Evolutionary conservation across 1,140 invertebrate genomes (phyloP).

Genomic region (Asobara japonica): DNA sequence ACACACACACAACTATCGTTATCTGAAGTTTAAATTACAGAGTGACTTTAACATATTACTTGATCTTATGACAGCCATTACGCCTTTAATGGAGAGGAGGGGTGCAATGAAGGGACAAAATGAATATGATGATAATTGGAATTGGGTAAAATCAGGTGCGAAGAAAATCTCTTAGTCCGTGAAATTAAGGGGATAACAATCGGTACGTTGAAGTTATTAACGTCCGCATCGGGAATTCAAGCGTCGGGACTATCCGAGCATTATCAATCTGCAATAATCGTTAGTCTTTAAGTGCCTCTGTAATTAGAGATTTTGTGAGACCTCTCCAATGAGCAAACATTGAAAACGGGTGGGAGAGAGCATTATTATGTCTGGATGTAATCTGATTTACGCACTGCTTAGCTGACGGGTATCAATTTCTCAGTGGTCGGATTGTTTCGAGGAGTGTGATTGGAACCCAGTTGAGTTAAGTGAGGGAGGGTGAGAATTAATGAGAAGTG

Average conservation of each 20-base stretch:
- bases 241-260: conserved; percentile 45
- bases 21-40: no score
- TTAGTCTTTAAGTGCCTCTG: conserved; percentile 54
- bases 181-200: conserved; percentile 23
- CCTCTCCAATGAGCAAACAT: conserved; percentile 12
- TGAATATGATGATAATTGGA: no score
- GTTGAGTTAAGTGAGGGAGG: no score
- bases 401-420: not conserved
- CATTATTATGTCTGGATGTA: not conserved
- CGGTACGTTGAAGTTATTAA: conserved; percentile 51
- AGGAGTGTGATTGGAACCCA: no score
- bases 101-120: no score
- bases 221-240: conserved; percentile 53
- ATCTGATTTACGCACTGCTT: not conserved
- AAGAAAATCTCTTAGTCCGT: not conserved
- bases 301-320: conserved; percentile 36
- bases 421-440: no score
- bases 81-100: no score
- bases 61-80: no score
- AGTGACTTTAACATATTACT: no score
- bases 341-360: conserved; percentile 16
- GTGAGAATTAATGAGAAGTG: no score
- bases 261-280: conserved; percentile 64
- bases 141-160: no score
- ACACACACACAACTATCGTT: no score